Evolutionary conservation across 2,797 vertebrate species (phyloP).

Genomic region (Cetoscarus ocellatus): DNA sequence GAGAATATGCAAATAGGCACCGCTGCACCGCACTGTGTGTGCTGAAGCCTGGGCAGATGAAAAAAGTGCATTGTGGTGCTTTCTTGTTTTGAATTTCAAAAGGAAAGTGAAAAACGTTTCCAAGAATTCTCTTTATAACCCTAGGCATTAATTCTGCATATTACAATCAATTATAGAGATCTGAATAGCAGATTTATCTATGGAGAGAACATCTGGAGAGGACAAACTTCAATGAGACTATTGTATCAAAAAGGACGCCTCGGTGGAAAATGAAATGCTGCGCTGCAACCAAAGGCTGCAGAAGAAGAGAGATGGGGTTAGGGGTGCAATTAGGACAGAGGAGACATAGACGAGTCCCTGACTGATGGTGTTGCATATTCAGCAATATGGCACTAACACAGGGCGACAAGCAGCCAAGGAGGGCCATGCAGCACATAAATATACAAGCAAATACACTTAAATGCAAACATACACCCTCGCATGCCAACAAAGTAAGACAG

Average conservation of each 20-base stretch:
- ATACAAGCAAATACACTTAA: slow-evolving; percentile 21
- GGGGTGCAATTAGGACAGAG: slow-evolving; percentile 75
- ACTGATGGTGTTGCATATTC: slow-evolving; percentile 69
- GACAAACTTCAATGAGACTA: slow-evolving; percentile 83
- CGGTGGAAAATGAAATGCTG: slow-evolving; percentile 66
- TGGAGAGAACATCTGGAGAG: slow-evolving; percentile 83
- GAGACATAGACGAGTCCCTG: slow-evolving; percentile 60
- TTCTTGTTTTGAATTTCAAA: slow-evolving; percentile 85
- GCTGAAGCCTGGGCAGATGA: slow-evolving; percentile 58
- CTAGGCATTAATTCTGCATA: slow-evolving; percentile 84
- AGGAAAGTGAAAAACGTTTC: slow-evolving; percentile 73
- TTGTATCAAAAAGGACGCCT: slow-evolving; percentile 79
- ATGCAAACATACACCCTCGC: slow-evolving; percentile 1
- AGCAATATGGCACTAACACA: slow-evolving; percentile 48
- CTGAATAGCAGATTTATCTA: slow-evolving; percentile 83
- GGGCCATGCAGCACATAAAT: slow-evolving; percentile 32
- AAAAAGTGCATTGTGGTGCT: slow-evolving; percentile 73
- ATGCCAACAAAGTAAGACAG: slow-evolving; percentile 8
- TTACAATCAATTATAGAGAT: slow-evolving; percentile 86
- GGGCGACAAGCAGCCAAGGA: slow-evolving; percentile 25
- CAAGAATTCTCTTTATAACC: slow-evolving; percentile 83
- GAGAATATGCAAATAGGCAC: slow-evolving; percentile 75
- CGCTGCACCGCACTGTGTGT: slow-evolving; percentile 59
- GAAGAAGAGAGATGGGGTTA: slow-evolving; percentile 65
- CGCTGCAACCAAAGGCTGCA: slow-evolving; percentile 57